These are phyloP conservation scores for Epiblema foenella DNA, from an alignment of 2,888 invertebrate genomes.

Conservation along the genomic window DNA sequence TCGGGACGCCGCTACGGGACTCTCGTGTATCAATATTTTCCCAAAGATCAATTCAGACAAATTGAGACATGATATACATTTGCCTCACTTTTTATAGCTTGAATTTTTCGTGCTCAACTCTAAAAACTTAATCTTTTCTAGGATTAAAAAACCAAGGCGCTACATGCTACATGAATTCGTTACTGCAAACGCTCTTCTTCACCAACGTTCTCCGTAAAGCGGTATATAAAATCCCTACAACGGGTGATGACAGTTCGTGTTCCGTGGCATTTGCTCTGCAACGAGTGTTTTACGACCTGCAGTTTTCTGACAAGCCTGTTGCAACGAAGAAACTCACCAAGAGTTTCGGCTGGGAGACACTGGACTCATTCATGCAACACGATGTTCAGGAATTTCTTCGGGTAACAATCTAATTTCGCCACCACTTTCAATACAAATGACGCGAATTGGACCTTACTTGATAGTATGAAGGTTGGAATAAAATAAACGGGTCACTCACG, in stretches of 20 bases:
- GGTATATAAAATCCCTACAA: slow-evolving; percentile 99
- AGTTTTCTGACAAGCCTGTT: slow-evolving; percentile 98
- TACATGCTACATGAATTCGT: slow-evolving; percentile 99
- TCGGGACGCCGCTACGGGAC: no score
- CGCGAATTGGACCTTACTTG: no score
- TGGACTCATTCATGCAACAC: slow-evolving; percentile 99
- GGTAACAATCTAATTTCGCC: slow-evolving; percentile 67
- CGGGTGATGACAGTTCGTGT: slow-evolving; percentile 95
- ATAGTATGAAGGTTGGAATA: no score
- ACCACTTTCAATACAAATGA: neutral
- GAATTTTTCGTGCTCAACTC: neutral
- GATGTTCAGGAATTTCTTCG: slow-evolving; percentile 96
- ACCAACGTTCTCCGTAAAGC: slow-evolving; percentile 96
- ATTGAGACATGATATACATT: no score
- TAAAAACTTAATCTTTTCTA: slow-evolving; percentile 49
- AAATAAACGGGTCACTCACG: no score
- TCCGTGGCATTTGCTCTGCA: slow-evolving; percentile 97
- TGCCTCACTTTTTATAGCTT: no score
- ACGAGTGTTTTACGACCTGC: slow-evolving; percentile 98
- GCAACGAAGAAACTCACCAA: slow-evolving; percentile 99
- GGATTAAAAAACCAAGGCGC: slow-evolving; percentile 99
- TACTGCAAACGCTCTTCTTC: slow-evolving; percentile 98
- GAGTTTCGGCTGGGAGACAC: slow-evolving; percentile 99
- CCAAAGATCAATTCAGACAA: no score
- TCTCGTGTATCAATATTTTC: no score